Base-by-base conservation (phyloP, 2,113 vertebrate species). In the Chaenocephalus aceratus region DNA sequence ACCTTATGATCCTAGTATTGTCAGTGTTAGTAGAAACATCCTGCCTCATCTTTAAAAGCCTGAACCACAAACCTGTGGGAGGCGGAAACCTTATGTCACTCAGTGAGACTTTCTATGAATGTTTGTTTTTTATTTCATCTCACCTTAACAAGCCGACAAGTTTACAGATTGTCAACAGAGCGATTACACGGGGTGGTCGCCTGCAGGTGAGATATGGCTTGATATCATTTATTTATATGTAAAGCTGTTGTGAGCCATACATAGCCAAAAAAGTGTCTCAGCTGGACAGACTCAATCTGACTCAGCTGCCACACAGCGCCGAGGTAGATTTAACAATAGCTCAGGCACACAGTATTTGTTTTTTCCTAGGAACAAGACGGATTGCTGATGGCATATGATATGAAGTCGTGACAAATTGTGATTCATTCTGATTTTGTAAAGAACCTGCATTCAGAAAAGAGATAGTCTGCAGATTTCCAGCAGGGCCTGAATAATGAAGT, bases 261-360 rank as follows among this genome's bases (percentile, higher is more conserved):
- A 7, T 41, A 41, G 6, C 36, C 5, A 41, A 0, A 46, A 16
- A 18, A 26, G 12, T 48, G 21, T 51, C 53, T 76, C 70, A 57
- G 49, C 21, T 11, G 12, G 13, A 21, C 51, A 54, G 44, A 18
- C 54, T 82, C n/a, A 62, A n/a, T 77, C 68, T 83, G 5, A 6
- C 36, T 74, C 64, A 52, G 2, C 64, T 61, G 34, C 41, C 34
- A 62, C 53, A 46, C 16, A 36, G 6, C 12, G 13, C 41, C 70
- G 64, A 26, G 23, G 44, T 30, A 16, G 5, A 67, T 46, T 46
- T 58, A 70, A 58, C n/a, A 73, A n/a, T 57, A 48, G 15, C 56
- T 62, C 18, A 36, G 14, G 30, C 36, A 45, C 7, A 26, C 3
- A 5, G 26, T 34, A 3, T 2, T 57, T 41, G 0, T 52, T 18